Evolutionary conservation across 2,888 invertebrate species (phyloP).

Genomic region (Harmothoe impar): DNA sequence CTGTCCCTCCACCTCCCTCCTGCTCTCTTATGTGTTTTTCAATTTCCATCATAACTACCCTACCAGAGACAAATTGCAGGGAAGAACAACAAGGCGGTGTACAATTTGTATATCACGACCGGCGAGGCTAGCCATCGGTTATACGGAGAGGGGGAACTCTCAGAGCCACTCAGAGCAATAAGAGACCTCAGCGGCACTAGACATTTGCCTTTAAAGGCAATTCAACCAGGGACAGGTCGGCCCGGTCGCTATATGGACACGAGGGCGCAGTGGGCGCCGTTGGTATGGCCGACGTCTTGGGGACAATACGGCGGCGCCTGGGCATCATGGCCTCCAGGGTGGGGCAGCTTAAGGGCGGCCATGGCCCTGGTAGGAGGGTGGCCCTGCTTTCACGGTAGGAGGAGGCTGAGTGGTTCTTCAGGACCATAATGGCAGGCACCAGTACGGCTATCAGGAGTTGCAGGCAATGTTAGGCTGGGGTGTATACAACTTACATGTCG

Average conservation of each 20-base stretch:
- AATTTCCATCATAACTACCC: no score
- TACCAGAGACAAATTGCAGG: no score
- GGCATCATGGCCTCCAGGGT: background rate
- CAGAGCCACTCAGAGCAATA: conserved; percentile 13
- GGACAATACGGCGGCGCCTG: background rate
- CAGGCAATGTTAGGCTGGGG: background rate
- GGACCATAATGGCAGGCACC: background rate
- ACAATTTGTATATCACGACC: background rate
- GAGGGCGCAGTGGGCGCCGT: conserved; percentile 18
- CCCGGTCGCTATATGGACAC: background rate
- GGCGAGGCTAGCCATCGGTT: background rate
- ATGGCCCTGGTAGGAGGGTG: background rate
- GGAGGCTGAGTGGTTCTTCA: conserved; percentile 6
- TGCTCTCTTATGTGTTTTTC: no score
- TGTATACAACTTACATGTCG: background rate
- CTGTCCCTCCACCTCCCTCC: no score
- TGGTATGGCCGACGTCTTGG: background rate
- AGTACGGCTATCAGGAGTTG: background rate
- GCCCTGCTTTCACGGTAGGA: background rate
- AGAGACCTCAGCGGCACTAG: background rate
- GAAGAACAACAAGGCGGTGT: no score
- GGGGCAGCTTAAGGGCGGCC: background rate
- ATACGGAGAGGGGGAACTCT: background rate
- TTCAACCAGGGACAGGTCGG: background rate
- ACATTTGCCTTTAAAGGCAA: conserved; percentile 17